Evolutionary conservation across 2,797 vertebrate genomes (phyloP).

Genomic region (Chromobotia macracanthus): DNA sequence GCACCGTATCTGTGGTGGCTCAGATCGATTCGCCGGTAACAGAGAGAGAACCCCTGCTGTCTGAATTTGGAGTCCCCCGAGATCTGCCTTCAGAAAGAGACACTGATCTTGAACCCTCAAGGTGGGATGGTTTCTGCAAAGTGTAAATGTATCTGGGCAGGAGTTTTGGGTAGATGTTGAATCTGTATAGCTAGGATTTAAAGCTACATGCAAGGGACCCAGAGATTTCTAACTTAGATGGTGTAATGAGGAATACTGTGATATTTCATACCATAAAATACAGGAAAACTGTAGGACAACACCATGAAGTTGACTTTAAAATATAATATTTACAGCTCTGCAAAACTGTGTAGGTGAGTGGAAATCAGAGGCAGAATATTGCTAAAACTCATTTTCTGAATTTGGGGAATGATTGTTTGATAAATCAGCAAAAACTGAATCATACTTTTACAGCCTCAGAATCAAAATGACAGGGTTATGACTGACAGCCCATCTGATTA

Average conservation of each 20-base stretch:
- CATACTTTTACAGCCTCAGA: slow-evolving; percentile 7
- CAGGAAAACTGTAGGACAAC: neutral
- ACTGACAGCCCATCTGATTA: slow-evolving; percentile 47
- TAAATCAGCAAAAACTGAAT: neutral
- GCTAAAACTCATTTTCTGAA: neutral
- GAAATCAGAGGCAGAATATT: neutral
- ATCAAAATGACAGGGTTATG: slow-evolving; percentile 42
- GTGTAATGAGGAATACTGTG: neutral
- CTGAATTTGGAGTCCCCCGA: slow-evolving; percentile 24
- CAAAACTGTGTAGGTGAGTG: neutral
- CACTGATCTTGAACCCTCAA: slow-evolving; percentile 27
- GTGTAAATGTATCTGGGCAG: slow-evolving; percentile 20
- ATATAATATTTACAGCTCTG: neutral
- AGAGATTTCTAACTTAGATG: neutral
- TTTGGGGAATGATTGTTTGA: neutral
- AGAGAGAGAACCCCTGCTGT: neutral
- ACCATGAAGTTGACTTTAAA: neutral
- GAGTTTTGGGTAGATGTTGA: neutral
- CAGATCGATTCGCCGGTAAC: slow-evolving; percentile 38
- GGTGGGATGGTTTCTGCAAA: slow-evolving; percentile 31
- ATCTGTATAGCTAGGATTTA: neutral
- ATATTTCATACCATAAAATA: neutral
- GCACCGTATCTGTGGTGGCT: slow-evolving; percentile 14
- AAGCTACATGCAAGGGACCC: neutral
- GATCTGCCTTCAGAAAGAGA: slow-evolving; percentile 22